Evolutionary conservation across 2,797 vertebrate species (phyloP), one percentile per base, ranked within the genome.

Genomic region (Coracias cyanogaster): DNA sequence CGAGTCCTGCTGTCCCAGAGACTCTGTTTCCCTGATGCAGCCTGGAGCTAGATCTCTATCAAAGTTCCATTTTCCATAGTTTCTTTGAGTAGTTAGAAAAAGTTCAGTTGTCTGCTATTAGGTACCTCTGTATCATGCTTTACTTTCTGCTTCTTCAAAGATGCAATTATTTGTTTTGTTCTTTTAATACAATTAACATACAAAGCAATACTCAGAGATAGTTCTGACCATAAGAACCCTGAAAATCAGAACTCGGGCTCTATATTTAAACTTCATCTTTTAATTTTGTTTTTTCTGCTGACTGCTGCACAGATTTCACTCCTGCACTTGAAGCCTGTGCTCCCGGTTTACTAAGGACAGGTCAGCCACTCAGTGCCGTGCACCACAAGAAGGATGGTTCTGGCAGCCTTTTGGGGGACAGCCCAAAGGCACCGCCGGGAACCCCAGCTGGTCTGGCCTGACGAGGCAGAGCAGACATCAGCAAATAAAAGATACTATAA

Each of bases 341-440:
- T 89, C 16, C 35, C 67, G 39, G 54, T 39, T 51, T 58, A 65
- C 46, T 31, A 13, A 51, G 46, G 35, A 29, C 13, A 46, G 21
- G 37, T 35, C 16, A 43, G 60, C 18, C 41, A 29, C 26, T 54
- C 52, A 43, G 41, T 80, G 17, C 21, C 21, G 24, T 15, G 26
- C 29, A 8, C 46, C 16, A 24, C 25, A 86, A 24, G 45, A 71
- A 48, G 2, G 18, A 41, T 29, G 49, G 26, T 15, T 52, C 51
- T 80, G 0, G 0, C 2, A 60, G n/a, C 9, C 24, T 62, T 78
- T 28, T 54, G 35, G 35, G 49, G 62, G 45, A 21, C 29, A 82
- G 61, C 45, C 65, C 48, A 73, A 55, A 11, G 4, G 24, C 19
- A 41, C 26, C 58, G 10, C 1, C 2, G 37, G 3, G 4, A 16